phyloP scores from a whole-genome alignment of 2,797 vertebrate species.

The Trachurus trachurus region DNA sequence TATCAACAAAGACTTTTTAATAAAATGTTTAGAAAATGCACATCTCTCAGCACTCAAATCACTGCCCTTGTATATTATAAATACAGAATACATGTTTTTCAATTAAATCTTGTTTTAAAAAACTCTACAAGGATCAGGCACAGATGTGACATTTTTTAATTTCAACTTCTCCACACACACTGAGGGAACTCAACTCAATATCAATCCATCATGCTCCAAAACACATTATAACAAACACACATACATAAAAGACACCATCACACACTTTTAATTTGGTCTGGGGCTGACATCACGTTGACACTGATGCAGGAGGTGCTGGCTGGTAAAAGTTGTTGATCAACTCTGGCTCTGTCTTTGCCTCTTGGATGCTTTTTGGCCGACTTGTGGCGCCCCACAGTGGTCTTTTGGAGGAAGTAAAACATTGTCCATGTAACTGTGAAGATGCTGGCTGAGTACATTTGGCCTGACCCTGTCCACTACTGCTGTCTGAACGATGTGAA shows the following conservation, averaged over 20 bases:
- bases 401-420: slow-evolving; percentile 12
- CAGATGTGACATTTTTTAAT: background rate
- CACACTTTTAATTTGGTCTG: background rate
- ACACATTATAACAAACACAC: background rate
- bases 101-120: background rate
- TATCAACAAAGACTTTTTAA: background rate
- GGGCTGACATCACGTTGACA: slow-evolving; percentile 26
- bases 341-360: slow-evolving; percentile 5
- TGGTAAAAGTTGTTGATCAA: slow-evolving; percentile 33
- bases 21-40: background rate
- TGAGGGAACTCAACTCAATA: background rate
- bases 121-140: background rate
- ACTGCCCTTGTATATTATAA: background rate
- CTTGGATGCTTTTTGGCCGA: slow-evolving; percentile 17
- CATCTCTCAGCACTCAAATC: background rate
- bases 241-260: background rate
- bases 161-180: background rate
- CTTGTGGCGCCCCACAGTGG: slow-evolving; percentile 1
- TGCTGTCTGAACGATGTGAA: background rate
- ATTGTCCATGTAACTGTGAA: slow-evolving; percentile 4
- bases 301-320: slow-evolving; percentile 41
- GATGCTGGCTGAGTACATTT: background rate
- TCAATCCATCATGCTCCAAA: background rate
- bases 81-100: background rate
- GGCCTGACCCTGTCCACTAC: background rate